Percentiles rank a stretch among this genome's conserved stretches.
Evolutionary conservation across 2,888 invertebrate species (phyloP).

Genomic region (Sthenelais limicola): DNA sequence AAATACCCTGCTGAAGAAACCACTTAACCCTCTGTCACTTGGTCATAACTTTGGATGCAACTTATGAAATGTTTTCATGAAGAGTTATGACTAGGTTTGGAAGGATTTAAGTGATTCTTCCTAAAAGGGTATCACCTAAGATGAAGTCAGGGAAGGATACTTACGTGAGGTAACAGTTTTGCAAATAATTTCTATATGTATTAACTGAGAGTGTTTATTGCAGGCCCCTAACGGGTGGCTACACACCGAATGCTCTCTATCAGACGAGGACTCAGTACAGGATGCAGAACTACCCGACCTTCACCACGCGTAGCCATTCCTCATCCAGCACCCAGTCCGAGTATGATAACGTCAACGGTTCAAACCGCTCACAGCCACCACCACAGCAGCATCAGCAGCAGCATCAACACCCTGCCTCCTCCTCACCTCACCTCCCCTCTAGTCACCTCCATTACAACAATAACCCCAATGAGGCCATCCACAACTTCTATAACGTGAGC

Average conservation of each 20-base stretch:
- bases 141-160: too few species aligned
- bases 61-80: too few species aligned
- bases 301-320: constrained; percentile 56
- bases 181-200: too few species aligned
- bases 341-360: constrained; percentile 59
- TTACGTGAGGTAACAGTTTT: too few species aligned
- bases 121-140: too few species aligned
- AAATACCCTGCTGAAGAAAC: too few species aligned
- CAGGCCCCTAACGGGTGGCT: constrained; percentile 54
- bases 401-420: neutral
- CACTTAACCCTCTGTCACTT: too few species aligned
- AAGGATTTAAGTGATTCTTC: too few species aligned
- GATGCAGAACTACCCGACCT: constrained; percentile 71
- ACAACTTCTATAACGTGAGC: constrained; percentile 49
- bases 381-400: neutral
- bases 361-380: neutral
- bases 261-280: constrained; percentile 69
- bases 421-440: neutral
- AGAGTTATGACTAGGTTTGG: too few species aligned
- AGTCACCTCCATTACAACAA: neutral
- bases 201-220: constrained; percentile 5
- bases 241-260: constrained; percentile 69
- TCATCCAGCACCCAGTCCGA: constrained; percentile 61
- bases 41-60: too few species aligned
- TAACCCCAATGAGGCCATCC: constrained; percentile 10